phyloP scores from a whole-genome alignment of 2,888 invertebrate genomes.

The Caenorhabditis wallacei region DNA sequence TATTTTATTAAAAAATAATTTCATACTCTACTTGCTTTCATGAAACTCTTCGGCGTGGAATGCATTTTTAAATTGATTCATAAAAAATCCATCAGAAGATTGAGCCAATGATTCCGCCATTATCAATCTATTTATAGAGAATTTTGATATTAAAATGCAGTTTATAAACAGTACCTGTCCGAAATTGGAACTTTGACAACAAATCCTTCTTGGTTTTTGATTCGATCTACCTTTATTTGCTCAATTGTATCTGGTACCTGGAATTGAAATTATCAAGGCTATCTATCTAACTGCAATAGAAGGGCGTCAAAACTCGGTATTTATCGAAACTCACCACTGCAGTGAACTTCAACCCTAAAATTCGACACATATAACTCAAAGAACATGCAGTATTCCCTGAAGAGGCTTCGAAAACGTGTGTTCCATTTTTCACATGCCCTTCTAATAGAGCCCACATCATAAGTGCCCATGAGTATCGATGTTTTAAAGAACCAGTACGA shows the following conservation, averaged over 20 bases:
- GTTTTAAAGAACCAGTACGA: constrained; percentile 67
- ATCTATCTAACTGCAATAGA: too few species aligned
- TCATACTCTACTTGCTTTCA: constrained; percentile 64
- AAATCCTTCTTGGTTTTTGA: constrained; percentile 60
- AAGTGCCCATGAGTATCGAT: constrained; percentile 72
- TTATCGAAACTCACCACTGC: constrained; percentile 68
- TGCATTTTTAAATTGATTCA: constrained; percentile 80
- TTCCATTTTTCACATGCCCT: constrained; percentile 65
- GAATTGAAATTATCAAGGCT: neutral
- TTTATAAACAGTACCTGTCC: constrained; percentile 39
- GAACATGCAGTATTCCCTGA: constrained; percentile 79
- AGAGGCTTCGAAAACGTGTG: constrained; percentile 77
- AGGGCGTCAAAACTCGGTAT: too few species aligned
- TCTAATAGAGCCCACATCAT: constrained; percentile 74
- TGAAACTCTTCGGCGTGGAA: constrained; percentile 78
- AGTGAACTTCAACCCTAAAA: constrained; percentile 73
- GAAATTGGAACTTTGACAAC: constrained; percentile 63
- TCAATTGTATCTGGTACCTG: constrained; percentile 70
- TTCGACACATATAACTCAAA: constrained; percentile 76
- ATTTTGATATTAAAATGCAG: neutral
- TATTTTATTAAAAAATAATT: neutral
- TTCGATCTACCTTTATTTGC: constrained; percentile 54
- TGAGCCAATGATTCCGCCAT: constrained; percentile 51
- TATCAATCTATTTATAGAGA: constrained; percentile 24
- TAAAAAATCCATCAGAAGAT: constrained; percentile 71